Conservation (phyloP, 2,797 vertebrate species). For the Schizopygopsis pylzovi region DNA sequence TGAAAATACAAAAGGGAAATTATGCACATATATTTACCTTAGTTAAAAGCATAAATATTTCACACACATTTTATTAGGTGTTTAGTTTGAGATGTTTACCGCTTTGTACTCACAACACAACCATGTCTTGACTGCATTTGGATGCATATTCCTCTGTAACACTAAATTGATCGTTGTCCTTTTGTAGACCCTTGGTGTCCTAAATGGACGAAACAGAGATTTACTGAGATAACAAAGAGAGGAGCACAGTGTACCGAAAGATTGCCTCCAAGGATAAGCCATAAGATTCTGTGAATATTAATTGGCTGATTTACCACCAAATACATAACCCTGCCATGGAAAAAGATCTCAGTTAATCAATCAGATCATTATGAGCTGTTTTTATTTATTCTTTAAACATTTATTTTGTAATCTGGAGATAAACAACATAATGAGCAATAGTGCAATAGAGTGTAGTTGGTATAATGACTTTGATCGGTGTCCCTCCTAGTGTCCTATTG, state of each 20-base stretch:
- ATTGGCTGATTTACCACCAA: constrained; percentile 35
- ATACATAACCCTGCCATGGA: constrained; percentile 9
- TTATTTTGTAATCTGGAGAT: constrained; percentile 14
- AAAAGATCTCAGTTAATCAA: constrained; percentile 9
- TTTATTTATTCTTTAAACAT: constrained; percentile 14
- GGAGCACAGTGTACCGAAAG: constrained; percentile 28
- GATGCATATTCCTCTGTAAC: constrained; percentile 1
- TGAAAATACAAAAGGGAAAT: background rate
- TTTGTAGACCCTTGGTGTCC: constrained; percentile 41
- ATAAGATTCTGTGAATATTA: constrained; percentile 33
- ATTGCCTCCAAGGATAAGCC: constrained; percentile 30
- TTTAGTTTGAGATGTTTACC: background rate
- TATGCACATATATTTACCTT: background rate
- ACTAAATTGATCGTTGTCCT: constrained; percentile 35
- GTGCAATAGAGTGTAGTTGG: background rate
- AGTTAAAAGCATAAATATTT: background rate
- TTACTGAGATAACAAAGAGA: constrained; percentile 38
- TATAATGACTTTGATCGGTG: background rate
- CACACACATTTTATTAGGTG: background rate
- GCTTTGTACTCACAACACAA: constrained; percentile 1
- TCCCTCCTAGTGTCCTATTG: constrained; percentile 10
- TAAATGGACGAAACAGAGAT: constrained; percentile 41
- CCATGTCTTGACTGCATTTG: background rate
- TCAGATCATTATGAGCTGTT: constrained; percentile 4
- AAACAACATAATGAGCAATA: constrained; percentile 18